These are phyloP conservation scores for Trissolcus japonicus DNA, from an alignment of 2,888 invertebrate genomes.

Conservation along the genomic window DNA sequence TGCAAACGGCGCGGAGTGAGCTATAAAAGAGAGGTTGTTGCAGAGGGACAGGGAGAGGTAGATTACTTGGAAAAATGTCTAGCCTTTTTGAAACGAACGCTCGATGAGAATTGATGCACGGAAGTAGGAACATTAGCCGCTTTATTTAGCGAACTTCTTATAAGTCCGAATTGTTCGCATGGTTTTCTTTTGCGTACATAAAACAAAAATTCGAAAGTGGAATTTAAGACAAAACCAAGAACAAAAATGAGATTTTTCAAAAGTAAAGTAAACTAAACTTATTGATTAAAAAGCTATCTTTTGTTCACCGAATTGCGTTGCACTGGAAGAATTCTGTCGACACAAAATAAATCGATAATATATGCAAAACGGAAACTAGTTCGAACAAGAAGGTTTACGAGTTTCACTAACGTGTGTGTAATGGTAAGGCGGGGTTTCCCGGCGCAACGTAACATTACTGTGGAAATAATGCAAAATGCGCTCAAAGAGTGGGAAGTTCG, in stretches of 20 bases:
- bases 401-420: constrained; percentile 71
- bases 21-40: constrained; percentile 30
- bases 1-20: constrained; percentile 12
- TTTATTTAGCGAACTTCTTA: background rate
- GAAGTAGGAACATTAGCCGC: constrained; percentile 3
- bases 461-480: constrained; percentile 70
- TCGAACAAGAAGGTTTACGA: constrained; percentile 61
- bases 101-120: constrained; percentile 15
- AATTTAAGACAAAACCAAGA: too few species aligned
- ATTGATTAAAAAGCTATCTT: too few species aligned
- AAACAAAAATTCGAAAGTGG: too few species aligned
- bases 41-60: constrained; percentile 20
- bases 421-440: constrained; percentile 69
- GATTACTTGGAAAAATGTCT: constrained; percentile 38
- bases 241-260: too few species aligned
- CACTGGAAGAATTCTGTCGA: background rate
- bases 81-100: constrained; percentile 19
- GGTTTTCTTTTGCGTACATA: background rate
- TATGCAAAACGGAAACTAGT: constrained; percentile 40
- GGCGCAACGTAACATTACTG: constrained; percentile 69
- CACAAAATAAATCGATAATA: constrained; percentile 40
- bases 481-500: constrained; percentile 40
- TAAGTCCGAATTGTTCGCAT: background rate
- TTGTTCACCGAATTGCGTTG: background rate
- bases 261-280: too few species aligned